Percentiles rank a stretch among this genome's conserved stretches.
phyloP scores from a whole-genome alignment of 2,888 invertebrate genomes.

The Ecdyonurus torrentis region DNA sequence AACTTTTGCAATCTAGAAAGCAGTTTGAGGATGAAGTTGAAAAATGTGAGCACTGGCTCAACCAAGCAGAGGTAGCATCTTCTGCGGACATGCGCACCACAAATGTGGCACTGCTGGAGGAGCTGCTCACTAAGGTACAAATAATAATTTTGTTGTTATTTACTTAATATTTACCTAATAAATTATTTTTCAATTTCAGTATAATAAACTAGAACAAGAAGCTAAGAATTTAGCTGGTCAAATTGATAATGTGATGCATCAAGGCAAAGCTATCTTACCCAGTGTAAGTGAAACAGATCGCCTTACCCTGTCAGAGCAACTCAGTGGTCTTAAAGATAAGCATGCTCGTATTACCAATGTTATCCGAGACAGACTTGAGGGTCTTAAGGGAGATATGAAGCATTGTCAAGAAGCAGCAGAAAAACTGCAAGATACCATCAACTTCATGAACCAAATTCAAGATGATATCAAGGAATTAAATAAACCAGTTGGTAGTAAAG shows the following conservation, averaged over 20 bases:
- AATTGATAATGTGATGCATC: slow-evolving; percentile 57
- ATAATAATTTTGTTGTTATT: too few relatives aligned
- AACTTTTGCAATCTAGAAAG: slow-evolving; percentile 57
- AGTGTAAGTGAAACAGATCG: slow-evolving; percentile 74
- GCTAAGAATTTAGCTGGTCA: slow-evolving; percentile 51
- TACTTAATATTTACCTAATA: slow-evolving; percentile 1
- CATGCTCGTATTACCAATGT: slow-evolving; percentile 55
- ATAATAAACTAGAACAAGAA: slow-evolving; percentile 59
- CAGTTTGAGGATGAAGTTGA: slow-evolving; percentile 68
- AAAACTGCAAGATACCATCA: slow-evolving; percentile 59
- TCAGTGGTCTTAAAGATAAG: slow-evolving; percentile 61
- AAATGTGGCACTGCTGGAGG: slow-evolving; percentile 66
- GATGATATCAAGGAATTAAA: slow-evolving; percentile 65
- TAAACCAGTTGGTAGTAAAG: slow-evolving; percentile 71
- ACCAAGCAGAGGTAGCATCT: slow-evolving; percentile 76
- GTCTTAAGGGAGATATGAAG: slow-evolving; percentile 58
- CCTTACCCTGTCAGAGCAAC: slow-evolving; percentile 60
- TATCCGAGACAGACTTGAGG: slow-evolving; percentile 56
- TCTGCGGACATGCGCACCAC: slow-evolving; percentile 64
- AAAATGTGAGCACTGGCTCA: slow-evolving; percentile 72
- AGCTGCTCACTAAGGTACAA: slow-evolving; percentile 60
- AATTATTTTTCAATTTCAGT: slow-evolving; percentile 30
- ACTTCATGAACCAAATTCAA: slow-evolving; percentile 67
- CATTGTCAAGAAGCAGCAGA: slow-evolving; percentile 67
- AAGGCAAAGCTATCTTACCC: slow-evolving; percentile 61